A percentile compares a stretch with the other conserved stretches of the same genome.
phyloP scores from a whole-genome alignment of 2,797 vertebrate genomes.

The Sebastes kiyomatsui region DNA sequence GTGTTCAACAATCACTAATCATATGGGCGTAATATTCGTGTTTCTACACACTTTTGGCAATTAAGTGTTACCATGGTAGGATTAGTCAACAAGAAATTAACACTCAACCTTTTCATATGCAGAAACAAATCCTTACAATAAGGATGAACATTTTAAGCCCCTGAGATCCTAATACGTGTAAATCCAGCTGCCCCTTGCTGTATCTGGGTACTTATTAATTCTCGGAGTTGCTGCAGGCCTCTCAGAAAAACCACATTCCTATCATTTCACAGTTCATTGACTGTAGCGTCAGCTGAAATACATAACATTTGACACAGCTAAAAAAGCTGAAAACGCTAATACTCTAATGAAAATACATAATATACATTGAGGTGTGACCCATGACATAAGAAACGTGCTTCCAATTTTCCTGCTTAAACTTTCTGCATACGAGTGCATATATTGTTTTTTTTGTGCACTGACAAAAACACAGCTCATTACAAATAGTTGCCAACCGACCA shows the following conservation, averaged over 20 bases:
- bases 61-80: background rate
- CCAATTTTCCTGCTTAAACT: background rate
- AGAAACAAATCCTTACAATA: background rate
- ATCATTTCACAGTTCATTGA: slow-evolving; percentile 8
- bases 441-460: background rate
- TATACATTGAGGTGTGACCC: background rate
- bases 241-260: slow-evolving; percentile 1
- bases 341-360: background rate
- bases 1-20: background rate
- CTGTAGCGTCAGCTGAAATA: slow-evolving; percentile 16
- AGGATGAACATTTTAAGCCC: background rate
- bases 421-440: background rate
- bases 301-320: background rate
- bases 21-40: background rate
- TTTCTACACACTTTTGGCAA: background rate
- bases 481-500: background rate
- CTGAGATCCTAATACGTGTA: background rate
- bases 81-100: background rate
- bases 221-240: background rate
- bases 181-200: background rate
- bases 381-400: background rate
- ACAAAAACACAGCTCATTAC: background rate
- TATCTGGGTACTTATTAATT: background rate
- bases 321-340: background rate
- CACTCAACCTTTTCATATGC: background rate